These are phyloP conservation scores for Argyresthia albistria DNA, from an alignment of 2,888 invertebrate genomes.

Conservation along the genomic window DNA sequence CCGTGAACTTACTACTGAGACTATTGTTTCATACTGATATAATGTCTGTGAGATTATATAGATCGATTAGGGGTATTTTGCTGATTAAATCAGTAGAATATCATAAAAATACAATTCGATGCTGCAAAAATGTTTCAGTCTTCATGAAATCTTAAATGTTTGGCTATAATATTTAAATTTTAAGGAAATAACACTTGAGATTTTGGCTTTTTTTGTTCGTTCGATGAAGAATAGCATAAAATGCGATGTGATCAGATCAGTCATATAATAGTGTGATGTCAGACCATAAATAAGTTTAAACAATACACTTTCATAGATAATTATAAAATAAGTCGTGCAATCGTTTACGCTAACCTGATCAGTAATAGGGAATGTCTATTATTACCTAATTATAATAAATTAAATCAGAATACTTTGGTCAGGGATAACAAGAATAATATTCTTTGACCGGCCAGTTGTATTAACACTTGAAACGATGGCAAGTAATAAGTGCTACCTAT, in stretches of 20 bases:
- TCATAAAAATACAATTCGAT: too few species aligned
- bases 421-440: too few species aligned
- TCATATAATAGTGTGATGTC: background rate
- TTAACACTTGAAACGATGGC: too few species aligned
- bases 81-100: too few species aligned
- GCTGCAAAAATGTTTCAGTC: conserved; percentile 1
- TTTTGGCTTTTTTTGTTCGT: background rate
- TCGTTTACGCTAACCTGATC: conserved; percentile 9
- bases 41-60: too few species aligned
- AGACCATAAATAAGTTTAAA: background rate
- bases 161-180: background rate
- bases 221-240: conserved; percentile 14
- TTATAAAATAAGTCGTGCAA: background rate
- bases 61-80: too few species aligned
- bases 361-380: conserved; percentile 49
- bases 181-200: too few species aligned
- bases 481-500: too few species aligned
- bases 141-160: background rate
- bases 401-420: too few species aligned
- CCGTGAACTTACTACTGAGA: too few species aligned
- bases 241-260: conserved; percentile 19
- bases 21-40: too few species aligned
- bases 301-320: background rate
- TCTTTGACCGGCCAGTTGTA: too few species aligned
- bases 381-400: background rate